Base-by-base conservation (phyloP, 2,113 vertebrate species). In the Ariopsis seemanni region DNA sequence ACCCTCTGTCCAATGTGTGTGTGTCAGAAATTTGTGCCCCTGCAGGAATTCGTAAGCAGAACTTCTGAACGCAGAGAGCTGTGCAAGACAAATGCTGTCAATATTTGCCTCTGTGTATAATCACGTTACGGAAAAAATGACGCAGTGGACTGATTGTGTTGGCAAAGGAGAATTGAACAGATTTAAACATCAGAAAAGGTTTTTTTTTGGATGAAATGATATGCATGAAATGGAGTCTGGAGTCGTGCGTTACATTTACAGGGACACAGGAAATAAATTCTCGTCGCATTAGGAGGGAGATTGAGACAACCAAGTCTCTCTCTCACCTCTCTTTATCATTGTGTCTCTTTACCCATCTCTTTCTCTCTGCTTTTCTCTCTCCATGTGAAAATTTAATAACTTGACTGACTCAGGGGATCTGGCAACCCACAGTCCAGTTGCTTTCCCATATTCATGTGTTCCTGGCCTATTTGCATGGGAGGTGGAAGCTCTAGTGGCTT, bases 381-480 rank as follows among this genome's bases (percentile, higher is more conserved):
- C 34, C 72, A 67, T 4, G 69, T 87, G 75, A 82, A 87, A 65
- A 91, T 87, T 86, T 86, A 89, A 89, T 91, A 89, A 91, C 89
- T 86, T 42, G 58, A 83, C 80, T 57, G 86, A 82, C 83, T 87
- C 80, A 67, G 89, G 88, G 85, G 88, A 91, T 81, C 75, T 88
- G 88, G 80, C 81, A 85, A 78, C 87, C 87, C 85, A 86, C 78
- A 42, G 87, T 77, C 85, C 74, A 87, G 86, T 89, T 88, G 77
- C 85, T 88, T 78, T 58, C 57, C 83, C 57, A 22, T 88, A 62
- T 88, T 87, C 80, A 88, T 89, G 88, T 84, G 84, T 89, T 82
- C 74, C 34, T 53, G 48, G 42, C 63, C 82, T n/a, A 87, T 88
- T 90, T 92, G 86, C 89, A 90, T 90, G 52, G 71, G 53, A 83